Conservation (phyloP, 2,113 vertebrate species). For the Apaloderma vittatum region DNA sequence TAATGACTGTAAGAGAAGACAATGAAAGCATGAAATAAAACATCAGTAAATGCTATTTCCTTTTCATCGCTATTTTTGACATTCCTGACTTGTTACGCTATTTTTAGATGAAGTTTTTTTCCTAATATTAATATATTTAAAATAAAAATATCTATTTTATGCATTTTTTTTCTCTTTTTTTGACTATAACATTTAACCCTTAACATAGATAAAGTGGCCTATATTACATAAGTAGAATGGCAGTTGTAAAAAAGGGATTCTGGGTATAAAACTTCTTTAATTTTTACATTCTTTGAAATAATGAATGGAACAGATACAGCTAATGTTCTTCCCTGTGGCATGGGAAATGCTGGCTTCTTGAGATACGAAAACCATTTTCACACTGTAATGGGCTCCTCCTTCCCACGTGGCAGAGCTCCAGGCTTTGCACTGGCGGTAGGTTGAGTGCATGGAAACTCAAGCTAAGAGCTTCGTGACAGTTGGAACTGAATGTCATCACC, state of each 20-base stretch:
- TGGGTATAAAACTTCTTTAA: background rate
- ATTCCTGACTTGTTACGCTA: background rate
- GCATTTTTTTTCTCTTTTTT: background rate
- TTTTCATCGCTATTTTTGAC: background rate
- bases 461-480: background rate
- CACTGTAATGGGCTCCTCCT: background rate
- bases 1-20: background rate
- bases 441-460: background rate
- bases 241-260: background rate
- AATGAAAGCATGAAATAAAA: background rate
- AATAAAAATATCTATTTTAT: background rate
- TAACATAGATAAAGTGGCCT: background rate
- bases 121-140: background rate
- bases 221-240: background rate
- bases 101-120: background rate
- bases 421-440: background rate
- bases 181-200: background rate
- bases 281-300: background rate
- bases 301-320: background rate
- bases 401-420: conserved; percentile 24
- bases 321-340: background rate
- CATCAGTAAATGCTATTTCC: background rate
- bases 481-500: background rate
- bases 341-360: conserved; percentile 29
- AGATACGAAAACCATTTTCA: conserved; percentile 26